These are phyloP conservation scores for Turnix velox DNA, from an alignment of 2,113 vertebrate species.

Conservation along the genomic window DNA sequence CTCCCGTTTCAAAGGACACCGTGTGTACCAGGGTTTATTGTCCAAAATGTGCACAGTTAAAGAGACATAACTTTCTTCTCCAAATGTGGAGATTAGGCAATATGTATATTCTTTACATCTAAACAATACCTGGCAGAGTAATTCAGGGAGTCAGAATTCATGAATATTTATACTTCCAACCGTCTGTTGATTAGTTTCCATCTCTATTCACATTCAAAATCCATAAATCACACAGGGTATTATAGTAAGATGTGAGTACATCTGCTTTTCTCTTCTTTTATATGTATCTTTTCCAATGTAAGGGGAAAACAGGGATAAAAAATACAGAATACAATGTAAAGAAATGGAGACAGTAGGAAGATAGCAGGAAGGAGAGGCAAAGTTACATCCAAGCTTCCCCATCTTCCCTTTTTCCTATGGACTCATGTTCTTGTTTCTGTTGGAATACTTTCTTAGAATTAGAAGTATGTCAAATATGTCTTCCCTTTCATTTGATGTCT, in stretches of 20 bases:
- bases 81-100: background rate
- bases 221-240: background rate
- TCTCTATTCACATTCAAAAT: background rate
- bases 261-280: background rate
- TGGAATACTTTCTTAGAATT: background rate
- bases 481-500: background rate
- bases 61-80: background rate
- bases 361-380: background rate
- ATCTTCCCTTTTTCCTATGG: background rate
- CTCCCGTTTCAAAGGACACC: background rate
- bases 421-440: background rate
- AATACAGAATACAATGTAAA: background rate
- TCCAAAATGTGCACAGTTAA: background rate
- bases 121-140: background rate
- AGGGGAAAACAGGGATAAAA: background rate
- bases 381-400: background rate
- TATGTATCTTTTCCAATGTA: background rate
- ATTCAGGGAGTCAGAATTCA: background rate
- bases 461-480: background rate
- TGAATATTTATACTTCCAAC: constrained; percentile 23
- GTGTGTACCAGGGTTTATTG: background rate
- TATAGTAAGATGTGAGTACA: background rate
- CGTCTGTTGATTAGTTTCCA: constrained; percentile 40
- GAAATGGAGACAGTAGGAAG: background rate
- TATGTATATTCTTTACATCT: background rate